These are phyloP conservation scores for Diprion similis DNA, from an alignment of 1,140 invertebrate genomes.

Conservation along the genomic window DNA sequence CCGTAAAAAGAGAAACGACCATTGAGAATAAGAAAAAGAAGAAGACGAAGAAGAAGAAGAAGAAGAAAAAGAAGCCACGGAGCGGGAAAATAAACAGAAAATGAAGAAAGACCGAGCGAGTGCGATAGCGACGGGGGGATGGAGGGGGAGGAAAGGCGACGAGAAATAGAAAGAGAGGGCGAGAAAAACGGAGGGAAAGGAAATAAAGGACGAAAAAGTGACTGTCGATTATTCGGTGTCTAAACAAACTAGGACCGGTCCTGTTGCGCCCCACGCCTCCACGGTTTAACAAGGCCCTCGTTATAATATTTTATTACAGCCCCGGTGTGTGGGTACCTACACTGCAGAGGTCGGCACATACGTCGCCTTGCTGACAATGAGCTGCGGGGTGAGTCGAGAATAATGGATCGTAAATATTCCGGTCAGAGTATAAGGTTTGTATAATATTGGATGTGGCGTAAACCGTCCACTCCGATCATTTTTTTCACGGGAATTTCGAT, in stretches of 20 bases:
- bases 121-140: background rate
- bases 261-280: conserved; percentile 37
- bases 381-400: conserved; percentile 21
- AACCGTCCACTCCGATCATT: too few species aligned
- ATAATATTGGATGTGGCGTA: too few species aligned
- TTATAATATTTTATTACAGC: conserved; percentile 58
- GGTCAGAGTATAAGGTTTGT: background rate
- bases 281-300: conserved; percentile 59
- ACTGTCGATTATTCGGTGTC: conserved; percentile 60
- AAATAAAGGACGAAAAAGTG: conserved; percentile 37
- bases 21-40: conserved; percentile 8
- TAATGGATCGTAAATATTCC: conserved; percentile 48
- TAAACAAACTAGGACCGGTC: conserved; percentile 58
- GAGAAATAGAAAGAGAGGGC: conserved; percentile 16
- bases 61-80: conserved; percentile 3
- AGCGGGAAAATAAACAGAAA: conserved; percentile 8
- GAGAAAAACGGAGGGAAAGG: conserved; percentile 22
- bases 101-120: background rate
- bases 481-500: too few species aligned
- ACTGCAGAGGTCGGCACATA: background rate
- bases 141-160: too few species aligned
- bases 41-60: background rate
- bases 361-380: background rate
- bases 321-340: background rate
- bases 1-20: too few species aligned